Conservation (phyloP, 2,888 invertebrate genomes). For the Pandemis heparana region DNA sequence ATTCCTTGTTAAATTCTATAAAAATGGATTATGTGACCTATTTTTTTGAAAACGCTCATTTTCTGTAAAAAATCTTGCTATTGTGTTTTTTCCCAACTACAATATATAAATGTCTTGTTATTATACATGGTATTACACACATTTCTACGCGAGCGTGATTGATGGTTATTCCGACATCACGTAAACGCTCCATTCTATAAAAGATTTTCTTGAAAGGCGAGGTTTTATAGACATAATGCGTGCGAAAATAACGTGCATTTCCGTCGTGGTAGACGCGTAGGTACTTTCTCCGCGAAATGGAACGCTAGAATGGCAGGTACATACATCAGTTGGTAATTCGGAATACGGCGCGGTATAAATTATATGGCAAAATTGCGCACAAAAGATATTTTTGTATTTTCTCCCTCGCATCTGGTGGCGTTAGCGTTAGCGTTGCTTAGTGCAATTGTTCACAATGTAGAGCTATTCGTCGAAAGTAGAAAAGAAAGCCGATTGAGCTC, state of each 20-base stretch:
- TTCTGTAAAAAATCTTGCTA: not conserved
- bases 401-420: conserved; percentile 26
- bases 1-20: no score
- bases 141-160: conserved; percentile 40
- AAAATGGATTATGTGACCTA: no score
- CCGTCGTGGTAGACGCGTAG: conserved; percentile 39
- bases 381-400: conserved; percentile 38
- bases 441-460: conserved; percentile 26
- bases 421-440: conserved; percentile 24
- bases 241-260: conserved; percentile 43
- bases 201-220: conserved; percentile 43
- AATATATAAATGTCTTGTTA: conserved; percentile 7
- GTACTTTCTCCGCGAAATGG: conserved; percentile 43
- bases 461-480: conserved; percentile 28
- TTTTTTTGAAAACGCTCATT: no score
- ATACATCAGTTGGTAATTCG: conserved; percentile 39
- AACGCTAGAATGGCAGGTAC: conserved; percentile 41
- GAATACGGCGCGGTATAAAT: conserved; percentile 39
- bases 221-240: conserved; percentile 42
- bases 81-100: not conserved
- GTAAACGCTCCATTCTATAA: conserved; percentile 42
- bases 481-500: conserved; percentile 21
- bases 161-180: conserved; percentile 42
- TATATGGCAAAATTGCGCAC: conserved; percentile 40
- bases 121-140: conserved; percentile 24